Percentiles rank a stretch among this genome's conserved stretches.
These are phyloP conservation scores for Saccostrea echinata DNA, from an alignment of 1,140 invertebrate species.

Conservation along the genomic window DNA sequence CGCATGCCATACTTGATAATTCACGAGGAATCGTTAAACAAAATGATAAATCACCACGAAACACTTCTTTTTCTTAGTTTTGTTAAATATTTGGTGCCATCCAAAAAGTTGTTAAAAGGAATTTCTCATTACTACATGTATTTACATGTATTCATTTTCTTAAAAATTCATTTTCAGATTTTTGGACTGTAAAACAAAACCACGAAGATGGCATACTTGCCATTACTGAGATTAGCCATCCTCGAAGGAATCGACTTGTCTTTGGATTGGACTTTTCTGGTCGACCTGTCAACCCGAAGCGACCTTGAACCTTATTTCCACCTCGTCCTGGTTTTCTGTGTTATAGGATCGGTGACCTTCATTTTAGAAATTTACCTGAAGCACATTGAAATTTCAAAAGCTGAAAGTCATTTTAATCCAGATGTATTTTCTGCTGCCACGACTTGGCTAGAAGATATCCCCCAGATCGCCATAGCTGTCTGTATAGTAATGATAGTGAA, in stretches of 20 bases:
- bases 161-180: too few relatives aligned
- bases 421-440: slow-evolving; percentile 16
- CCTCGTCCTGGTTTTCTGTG: not conserved
- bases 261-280: not conserved
- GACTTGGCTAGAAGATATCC: slow-evolving; percentile 10
- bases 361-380: not conserved
- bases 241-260: not conserved
- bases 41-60: too few relatives aligned
- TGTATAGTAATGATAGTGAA: not conserved
- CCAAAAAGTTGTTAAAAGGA: too few relatives aligned
- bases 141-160: too few relatives aligned
- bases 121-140: too few relatives aligned
- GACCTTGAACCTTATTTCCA: not conserved
- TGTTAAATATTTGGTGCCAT: too few relatives aligned
- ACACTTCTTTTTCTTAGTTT: too few relatives aligned
- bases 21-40: too few relatives aligned
- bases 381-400: not conserved
- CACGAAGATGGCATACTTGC: not conserved
- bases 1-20: too few relatives aligned
- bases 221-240: not conserved
- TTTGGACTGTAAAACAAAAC: too few relatives aligned
- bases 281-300: not conserved
- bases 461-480: not conserved
- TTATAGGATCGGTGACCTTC: not conserved
- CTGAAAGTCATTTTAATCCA: not conserved